Base-by-base conservation (phyloP, 2,888 invertebrate species). In the Lepeophtheirus nordmannii region DNA sequence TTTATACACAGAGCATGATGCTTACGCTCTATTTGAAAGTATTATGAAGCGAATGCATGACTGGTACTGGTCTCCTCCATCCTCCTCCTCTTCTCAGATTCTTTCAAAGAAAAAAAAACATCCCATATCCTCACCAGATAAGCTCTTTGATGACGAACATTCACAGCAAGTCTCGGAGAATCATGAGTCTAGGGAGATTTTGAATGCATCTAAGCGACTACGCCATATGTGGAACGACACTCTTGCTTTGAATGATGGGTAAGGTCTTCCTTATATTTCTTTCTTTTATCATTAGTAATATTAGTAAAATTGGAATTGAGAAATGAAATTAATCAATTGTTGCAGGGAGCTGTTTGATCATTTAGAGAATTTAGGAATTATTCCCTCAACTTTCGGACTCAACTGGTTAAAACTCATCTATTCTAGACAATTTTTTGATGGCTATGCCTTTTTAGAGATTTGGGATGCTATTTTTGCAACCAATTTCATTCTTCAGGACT, bases 381-480 rank as follows among this genome's bases (percentile, higher is more conserved):
- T 63, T 1, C 63, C 63, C 12, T 46, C 63, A 5, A 63, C 63
- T 2, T 63, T 63, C 53, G 63, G 63, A 10, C 14, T 63, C 56
- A 63, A 63, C 56, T 63, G 63, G 63, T 30, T 53, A 22, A 63
- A 63, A 30, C 56, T 63, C 9, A 41, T 63, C 1, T 63, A 46
- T 37, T 37, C 63, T 23, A 8, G 63, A 30, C 63, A 63, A n/a
- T 56, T 63, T 10, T 30, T 22, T 20, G 63, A 63, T 23, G 41
- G 20, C 23, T 46, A 23, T 7, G 37, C 20, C 3, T 46, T 46
- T 46, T 46, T 14, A 17, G 53, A 46, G 53, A 7, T 63, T 9
- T 63, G 63, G 63, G 63, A 63, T 30, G 22, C 37, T 1, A 56
- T 63, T n/a, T 37, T 63, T 56, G 53, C 38, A 9, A 37, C 63